A percentile compares a stretch with the other conserved stretches of the same genome.
Conservation (phyloP, 2,113 vertebrate genomes). For the Sylvilagus bachmani region DNA sequence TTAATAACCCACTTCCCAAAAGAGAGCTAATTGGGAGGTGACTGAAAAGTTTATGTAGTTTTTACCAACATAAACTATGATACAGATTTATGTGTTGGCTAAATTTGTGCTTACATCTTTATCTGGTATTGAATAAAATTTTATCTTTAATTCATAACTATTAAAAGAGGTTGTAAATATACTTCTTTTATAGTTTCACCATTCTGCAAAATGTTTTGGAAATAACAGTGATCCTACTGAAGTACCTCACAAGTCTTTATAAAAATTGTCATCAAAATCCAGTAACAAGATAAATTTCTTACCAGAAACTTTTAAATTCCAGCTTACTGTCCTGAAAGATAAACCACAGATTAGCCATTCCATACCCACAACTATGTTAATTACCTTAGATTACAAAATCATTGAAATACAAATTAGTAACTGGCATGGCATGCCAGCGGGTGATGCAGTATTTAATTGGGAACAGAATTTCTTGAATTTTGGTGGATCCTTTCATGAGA, state of each 20-base stretch:
- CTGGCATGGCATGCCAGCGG: neutral
- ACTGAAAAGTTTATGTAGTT: neutral
- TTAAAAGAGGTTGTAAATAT: neutral
- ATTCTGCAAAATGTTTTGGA: constrained; percentile 43
- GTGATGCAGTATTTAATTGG: neutral
- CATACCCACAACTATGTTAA: neutral
- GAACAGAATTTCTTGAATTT: neutral
- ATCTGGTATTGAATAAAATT: neutral
- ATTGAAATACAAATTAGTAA: constrained; percentile 29
- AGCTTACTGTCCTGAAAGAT: neutral
- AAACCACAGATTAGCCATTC: neutral
- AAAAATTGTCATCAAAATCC: constrained; percentile 12
- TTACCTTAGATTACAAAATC: constrained; percentile 35
- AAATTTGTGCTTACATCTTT: neutral
- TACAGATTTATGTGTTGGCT: neutral
- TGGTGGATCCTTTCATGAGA: neutral
- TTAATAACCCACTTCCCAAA: neutral
- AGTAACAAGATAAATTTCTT: neutral
- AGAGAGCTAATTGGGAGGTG: neutral
- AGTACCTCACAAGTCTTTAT: neutral
- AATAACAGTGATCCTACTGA: neutral
- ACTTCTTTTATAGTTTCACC: neutral
- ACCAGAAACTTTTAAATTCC: neutral
- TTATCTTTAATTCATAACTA: constrained; percentile 41
- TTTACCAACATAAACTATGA: neutral